Evolutionary conservation across 2,797 vertebrate species (phyloP), one percentile per base, ranked within the genome.

Genomic region (Tympanoctomys barrerae): DNA sequence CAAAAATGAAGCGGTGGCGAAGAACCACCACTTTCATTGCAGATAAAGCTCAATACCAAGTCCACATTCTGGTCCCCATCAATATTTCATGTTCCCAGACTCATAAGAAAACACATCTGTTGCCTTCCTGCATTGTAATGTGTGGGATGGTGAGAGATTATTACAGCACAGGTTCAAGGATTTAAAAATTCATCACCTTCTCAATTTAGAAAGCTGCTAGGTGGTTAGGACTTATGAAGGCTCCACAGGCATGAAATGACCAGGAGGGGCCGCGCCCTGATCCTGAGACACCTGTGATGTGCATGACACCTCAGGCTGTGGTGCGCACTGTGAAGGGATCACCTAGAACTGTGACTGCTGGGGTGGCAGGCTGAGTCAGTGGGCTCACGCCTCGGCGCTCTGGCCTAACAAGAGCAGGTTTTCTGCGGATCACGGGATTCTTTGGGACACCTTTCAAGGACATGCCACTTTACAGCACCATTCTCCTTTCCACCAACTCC

Each of bases 171-270:
- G 82, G 86, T 96, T 97, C 52, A 49, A 80, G 92, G 86, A 93
- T 97, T 97, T 97, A 97, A 98, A 97, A 97, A 97, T 97, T 97
- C 89, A 97, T 96, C 95, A 95, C 66, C 68, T 95, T 66, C 94
- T 96, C 95, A 80, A 86, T 96, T 95, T 91, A 96, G 97, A 96
- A 96, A 93, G 62, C 96, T 28, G 87, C 33, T 70, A 18, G 71
- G 46, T 79, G 80, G 80, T 95, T 52, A 82, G 89, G 79, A 77
- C 66, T 85, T 86, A 78, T 0, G 92, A 94, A 88, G 80, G 80
- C 49, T 73, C 86, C 10, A 39, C 7, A 52, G 59, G 59, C 49
- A 49, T 93, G 79, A 77, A 61, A 39, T 89, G 91, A 95, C 92
- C 86, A 18, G 28, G 42, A 57, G 68, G 49, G 71, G 77, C n/a